A percentile compares a stretch with the other conserved stretches of the same genome.
Conservation (phyloP, 2,797 vertebrate species). For the Pseudochirops corinnae region DNA sequence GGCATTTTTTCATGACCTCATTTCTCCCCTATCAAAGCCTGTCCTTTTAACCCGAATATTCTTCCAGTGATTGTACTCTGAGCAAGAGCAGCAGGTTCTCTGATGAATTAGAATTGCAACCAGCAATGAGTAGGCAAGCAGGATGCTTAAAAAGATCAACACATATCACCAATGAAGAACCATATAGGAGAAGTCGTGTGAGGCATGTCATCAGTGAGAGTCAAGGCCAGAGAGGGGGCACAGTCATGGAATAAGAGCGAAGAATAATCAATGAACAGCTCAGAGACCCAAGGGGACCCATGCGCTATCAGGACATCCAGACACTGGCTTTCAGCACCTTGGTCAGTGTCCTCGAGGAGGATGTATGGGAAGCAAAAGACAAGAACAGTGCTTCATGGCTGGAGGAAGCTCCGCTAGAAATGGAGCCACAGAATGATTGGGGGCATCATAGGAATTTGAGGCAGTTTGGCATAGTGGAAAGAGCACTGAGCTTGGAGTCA, state of each 20-base stretch:
- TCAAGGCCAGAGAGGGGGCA: not conserved
- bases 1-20: not conserved
- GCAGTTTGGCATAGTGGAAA: not conserved
- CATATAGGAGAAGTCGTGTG: not conserved
- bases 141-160: not conserved
- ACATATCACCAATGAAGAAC: not conserved
- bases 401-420: not conserved
- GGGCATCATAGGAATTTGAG: not conserved
- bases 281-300: not conserved
- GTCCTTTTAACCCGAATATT: not conserved
- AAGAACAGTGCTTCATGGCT: too few species aligned
- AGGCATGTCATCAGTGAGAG: not conserved
- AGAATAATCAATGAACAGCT: not conserved
- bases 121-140: not conserved
- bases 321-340: not conserved
- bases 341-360: not conserved
- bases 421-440: not conserved
- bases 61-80: not conserved
- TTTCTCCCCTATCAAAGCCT: not conserved
- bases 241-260: not conserved
- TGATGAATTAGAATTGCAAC: not conserved
- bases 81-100: not conserved
- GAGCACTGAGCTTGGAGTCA: not conserved
- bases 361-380: not conserved
- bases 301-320: not conserved